Conservation (phyloP, 2,113 vertebrate genomes). For the Silurus asotus region DNA sequence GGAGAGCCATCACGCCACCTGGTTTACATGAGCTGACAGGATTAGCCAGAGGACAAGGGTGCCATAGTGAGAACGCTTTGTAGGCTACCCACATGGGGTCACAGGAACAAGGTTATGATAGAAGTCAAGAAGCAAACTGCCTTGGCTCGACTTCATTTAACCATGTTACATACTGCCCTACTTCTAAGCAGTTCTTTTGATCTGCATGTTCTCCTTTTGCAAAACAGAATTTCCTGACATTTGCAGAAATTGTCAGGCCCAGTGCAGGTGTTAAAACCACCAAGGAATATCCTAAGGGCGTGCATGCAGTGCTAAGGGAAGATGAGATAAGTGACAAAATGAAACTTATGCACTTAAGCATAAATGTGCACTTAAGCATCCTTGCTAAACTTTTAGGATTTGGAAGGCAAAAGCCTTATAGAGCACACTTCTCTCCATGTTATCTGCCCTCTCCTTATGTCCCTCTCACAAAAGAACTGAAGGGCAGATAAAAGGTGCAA, state of each 20-base stretch:
- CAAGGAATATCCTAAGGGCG: constrained; percentile 4
- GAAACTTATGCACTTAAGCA: constrained; percentile 3
- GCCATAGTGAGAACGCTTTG: not conserved
- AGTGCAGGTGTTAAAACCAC: constrained; percentile 30
- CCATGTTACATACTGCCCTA: not conserved
- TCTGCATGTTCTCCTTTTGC: not conserved
- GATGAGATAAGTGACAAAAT: constrained; percentile 41
- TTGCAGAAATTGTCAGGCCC: not conserved
- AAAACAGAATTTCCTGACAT: constrained; percentile 24
- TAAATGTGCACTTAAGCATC: constrained; percentile 21
- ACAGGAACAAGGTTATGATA: not conserved
- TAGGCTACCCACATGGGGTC: not conserved
- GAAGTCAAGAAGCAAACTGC: not conserved
- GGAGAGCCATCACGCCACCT: not conserved
- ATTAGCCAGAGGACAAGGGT: not conserved
- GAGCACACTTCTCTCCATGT: constrained; percentile 26
- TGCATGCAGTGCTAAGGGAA: constrained; percentile 15
- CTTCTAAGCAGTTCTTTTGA: not conserved
- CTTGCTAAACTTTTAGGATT: constrained; percentile 19
- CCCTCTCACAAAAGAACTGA: constrained; percentile 40
- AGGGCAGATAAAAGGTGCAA: constrained; percentile 51
- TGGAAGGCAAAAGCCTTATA: constrained; percentile 9
- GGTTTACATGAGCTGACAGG: not conserved
- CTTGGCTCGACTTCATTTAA: not conserved
- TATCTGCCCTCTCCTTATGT: constrained; percentile 42